Evolutionary conservation across 35 echinoderm and acorn worm species (phyloP), one percentile per base, ranked within the genome.

Genomic region (Ptychodera flava): DNA sequence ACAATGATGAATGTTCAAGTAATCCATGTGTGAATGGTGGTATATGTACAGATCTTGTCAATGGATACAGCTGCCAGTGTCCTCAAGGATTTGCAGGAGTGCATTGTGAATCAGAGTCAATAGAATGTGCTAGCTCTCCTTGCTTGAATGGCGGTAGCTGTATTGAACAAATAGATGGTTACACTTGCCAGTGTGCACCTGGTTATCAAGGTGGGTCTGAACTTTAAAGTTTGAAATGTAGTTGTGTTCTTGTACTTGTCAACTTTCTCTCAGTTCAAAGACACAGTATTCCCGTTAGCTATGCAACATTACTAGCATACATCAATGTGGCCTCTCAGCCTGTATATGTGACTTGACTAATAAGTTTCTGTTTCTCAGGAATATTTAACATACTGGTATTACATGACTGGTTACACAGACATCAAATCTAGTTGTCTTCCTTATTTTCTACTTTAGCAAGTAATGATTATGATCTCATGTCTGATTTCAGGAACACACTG

Each of bases 1-100:
- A 83, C 30, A 36, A 36, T 15, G n/a, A 83, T 30, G 82, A 83
- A 37, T 83, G 82, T 83, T 34, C 82, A 0, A 83, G 82, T 83
- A 34, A 35, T 16, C 82, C 82, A 0, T 83, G 82, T 83, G 0
- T 16, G 1, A 83, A 83, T 83, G 82, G 82, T 16, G 82, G 12
- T 0, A 83, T 35, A 6, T 83, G 82, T 37, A n/a, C 30, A n/a
- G 35, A 83, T 37, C 33, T n/a, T 37, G 34, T 83, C 16, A 83
- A 83, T 83, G 82, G 82, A 1, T 83, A 83, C 35, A 83, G 33
- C 34, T 83, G 82, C 29, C 30, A 36, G 0, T 83, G 82, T 37
- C 33, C 37, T 0, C 0, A 6, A 10, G 82, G 82, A 14, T 83
- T 83, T 31, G 30, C 37, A 12, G 82, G 82, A 12, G n/a, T 35